Evolutionary conservation across 2,888 invertebrate genomes (phyloP).

Genomic region (Drosophila nigritarsus): DNA sequence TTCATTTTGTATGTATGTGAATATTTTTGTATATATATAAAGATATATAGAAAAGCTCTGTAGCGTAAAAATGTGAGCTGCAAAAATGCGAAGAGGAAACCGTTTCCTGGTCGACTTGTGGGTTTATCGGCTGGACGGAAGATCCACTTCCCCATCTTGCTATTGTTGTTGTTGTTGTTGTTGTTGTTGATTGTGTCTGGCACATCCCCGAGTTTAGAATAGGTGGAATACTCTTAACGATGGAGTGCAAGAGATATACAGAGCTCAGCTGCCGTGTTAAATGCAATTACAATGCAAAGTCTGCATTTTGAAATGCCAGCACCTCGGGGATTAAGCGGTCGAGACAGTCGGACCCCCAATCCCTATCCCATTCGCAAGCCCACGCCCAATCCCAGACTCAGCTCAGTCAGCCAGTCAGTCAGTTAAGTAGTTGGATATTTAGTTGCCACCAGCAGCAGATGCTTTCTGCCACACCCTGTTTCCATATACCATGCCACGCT

Average conservation of each 20-base stretch:
- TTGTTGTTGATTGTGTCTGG: conserved; percentile 41
- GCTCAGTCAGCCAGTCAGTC: background rate
- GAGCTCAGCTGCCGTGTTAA: conserved; percentile 46
- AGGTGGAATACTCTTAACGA: conserved; percentile 16
- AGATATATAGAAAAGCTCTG: conserved; percentile 48
- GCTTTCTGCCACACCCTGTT: conserved; percentile 25
- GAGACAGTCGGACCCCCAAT: conserved; percentile 6
- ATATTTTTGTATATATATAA: conserved; percentile 1
- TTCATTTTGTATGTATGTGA: conserved; percentile 29
- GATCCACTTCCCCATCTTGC: conserved; percentile 51
- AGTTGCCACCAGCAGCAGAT: conserved; percentile 36
- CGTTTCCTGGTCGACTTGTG: conserved; percentile 66
- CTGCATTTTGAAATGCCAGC: conserved; percentile 59
- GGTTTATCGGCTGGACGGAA: conserved; percentile 68
- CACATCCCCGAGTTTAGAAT: conserved; percentile 31
- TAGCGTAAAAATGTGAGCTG: conserved; percentile 64
- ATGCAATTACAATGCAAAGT: conserved; percentile 61
- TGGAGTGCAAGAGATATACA: background rate
- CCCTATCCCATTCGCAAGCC: conserved; percentile 1
- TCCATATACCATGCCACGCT: background rate
- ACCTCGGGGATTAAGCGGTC: conserved; percentile 54
- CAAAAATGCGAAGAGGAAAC: conserved; percentile 55
- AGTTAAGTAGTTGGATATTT: conserved; percentile 17
- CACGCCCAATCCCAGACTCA: conserved; percentile 1
- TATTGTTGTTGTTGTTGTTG: background rate